phyloP scores from a whole-genome alignment of 2,888 invertebrate genomes.

The Creontiades dilutus region DNA sequence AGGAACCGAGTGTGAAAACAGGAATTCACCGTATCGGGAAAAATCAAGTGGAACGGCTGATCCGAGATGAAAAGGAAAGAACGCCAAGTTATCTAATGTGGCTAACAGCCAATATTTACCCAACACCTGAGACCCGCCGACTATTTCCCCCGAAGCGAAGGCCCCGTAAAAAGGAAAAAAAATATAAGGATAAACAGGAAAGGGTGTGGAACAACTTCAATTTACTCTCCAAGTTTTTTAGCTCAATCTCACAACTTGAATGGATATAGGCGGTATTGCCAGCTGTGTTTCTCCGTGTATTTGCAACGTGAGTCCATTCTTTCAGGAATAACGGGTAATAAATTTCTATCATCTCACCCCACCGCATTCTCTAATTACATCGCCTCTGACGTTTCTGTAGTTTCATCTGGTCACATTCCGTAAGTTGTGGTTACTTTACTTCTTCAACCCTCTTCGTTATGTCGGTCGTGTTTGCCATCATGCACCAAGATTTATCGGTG shows the following conservation, averaged over 20 bases:
- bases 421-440: no score
- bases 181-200: not conserved
- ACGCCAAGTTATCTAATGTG: constrained; percentile 2
- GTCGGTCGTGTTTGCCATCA: no score
- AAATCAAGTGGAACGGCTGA: constrained; percentile 19
- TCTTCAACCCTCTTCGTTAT: no score
- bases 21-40: not conserved
- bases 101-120: constrained; percentile 25
- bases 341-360: no score
- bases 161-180: not conserved
- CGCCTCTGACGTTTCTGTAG: no score
- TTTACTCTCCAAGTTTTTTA: not conserved
- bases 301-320: not conserved
- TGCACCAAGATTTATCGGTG: no score
- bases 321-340: no score
- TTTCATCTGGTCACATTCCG: no score
- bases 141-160: not conserved
- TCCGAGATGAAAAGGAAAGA: not conserved
- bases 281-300: not conserved
- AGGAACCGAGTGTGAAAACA: not conserved
- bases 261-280: not conserved
- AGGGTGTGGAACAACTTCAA: not conserved
- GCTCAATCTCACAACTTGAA: not conserved
- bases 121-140: constrained; percentile 31
- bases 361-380: no score